Evolutionary conservation across 2,888 invertebrate genomes (phyloP).

Genomic region (Nipponacmea schrenckii): DNA sequence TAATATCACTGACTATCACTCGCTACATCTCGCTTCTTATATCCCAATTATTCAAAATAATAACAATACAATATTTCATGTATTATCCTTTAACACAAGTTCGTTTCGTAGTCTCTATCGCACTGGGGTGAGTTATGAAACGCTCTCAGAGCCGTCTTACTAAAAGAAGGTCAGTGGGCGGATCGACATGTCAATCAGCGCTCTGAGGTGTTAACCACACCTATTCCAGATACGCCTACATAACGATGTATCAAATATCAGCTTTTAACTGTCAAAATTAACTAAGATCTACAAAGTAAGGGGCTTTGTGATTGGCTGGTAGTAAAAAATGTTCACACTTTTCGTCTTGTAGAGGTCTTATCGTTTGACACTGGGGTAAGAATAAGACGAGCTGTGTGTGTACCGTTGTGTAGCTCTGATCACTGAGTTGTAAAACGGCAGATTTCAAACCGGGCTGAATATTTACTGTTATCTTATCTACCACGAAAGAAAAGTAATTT

Average conservation of each 20-base stretch:
- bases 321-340: slow-evolving; percentile 34
- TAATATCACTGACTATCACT: background rate
- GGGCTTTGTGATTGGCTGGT: slow-evolving; percentile 40
- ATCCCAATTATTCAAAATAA: background rate
- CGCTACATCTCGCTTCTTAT: background rate
- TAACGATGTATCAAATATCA: slow-evolving; percentile 41
- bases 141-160: slow-evolving; percentile 25
- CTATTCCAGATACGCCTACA: slow-evolving; percentile 14
- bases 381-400: slow-evolving; percentile 15
- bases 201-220: slow-evolving; percentile 22
- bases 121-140: slow-evolving; percentile 24
- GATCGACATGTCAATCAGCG: slow-evolving; percentile 27
- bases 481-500: background rate
- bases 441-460: background rate
- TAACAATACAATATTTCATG: background rate
- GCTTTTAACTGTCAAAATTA: slow-evolving; percentile 44
- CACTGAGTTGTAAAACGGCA: slow-evolving; percentile 13
- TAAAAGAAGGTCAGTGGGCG: slow-evolving; percentile 47
- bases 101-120: slow-evolving; percentile 17
- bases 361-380: slow-evolving; percentile 17
- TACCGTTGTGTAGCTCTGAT: slow-evolving; percentile 12
- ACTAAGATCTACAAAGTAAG: slow-evolving; percentile 41
- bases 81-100: slow-evolving; percentile 9
- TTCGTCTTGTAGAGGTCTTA: slow-evolving; percentile 10
- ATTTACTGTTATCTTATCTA: background rate